Evolutionary conservation across 1,140 invertebrate genomes (phyloP), one percentile per base, ranked within the genome.

Genomic region (Tribolium castaneum): DNA sequence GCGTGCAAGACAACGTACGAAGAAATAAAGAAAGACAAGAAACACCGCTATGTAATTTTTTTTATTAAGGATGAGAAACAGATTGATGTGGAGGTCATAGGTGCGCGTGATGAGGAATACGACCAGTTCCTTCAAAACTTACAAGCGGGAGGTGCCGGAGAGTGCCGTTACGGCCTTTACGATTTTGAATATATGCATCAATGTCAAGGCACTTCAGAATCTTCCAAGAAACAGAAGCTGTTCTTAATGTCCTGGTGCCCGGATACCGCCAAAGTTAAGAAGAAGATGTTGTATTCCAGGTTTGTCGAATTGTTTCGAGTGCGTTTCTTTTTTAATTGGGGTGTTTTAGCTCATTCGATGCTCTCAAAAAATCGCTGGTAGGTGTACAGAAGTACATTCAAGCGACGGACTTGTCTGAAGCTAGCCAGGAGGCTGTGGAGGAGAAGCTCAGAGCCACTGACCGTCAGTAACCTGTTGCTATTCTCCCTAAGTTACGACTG

Each of bases 221-320:
- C 94, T 85, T 95, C 94, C 87, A 97, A 97, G 91, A 97, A 97
- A 92, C 95, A 97, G 87, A 97, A 98, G 88, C 89, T 98, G 75
- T 97, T 98, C 90, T 91, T 98, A 86, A 97, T 98, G 96, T 96
- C 95, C 84, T 98, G 96, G 96, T 98, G 96, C 91, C 98, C 97
- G 25, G 97, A 99, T 88, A 96, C 94, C 86, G 96, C 97, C 84
- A 97, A 96, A 89, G 95, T 98, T 76, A 98, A 98, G 92, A 98
- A 98, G 94, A 99, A 99, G 93, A 99, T 99, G 97, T 94, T 99
- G 91, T 99, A 99, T 90, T 98, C 97, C 80, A 94, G 90, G 90
- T 91, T 50, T 0, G 2, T 50, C 50, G 19, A 6, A 12, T 22
- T 12, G 10, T 9, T 22, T 54, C 22, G 1, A 0, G 6, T 12